Base-by-base conservation (phyloP, 2,888 invertebrate genomes). In the Protophormia terraenovae region DNA sequence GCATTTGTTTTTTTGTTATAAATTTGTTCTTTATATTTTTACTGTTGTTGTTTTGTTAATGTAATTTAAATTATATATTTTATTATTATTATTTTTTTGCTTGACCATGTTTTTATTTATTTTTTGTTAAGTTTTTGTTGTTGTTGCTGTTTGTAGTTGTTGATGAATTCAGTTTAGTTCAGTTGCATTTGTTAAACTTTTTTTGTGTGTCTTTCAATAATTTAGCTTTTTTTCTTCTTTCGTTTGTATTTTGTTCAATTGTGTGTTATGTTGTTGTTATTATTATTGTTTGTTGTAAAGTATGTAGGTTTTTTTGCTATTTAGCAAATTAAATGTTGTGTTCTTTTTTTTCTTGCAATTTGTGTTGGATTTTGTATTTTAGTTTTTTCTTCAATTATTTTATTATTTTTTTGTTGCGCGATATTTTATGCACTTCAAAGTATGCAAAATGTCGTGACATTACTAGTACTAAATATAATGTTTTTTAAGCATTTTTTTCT, bases 271-370 rank as follows among this genome's bases (percentile, higher is more conserved):
- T 66, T 75, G 64, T 72, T 83, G 53, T 79, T 76, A 66, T 66
- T 76, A 66, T 66, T 45, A 76, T 50, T 76, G 64, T 62, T 53
- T 76, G 77, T 62, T 80, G 69, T 45, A 6, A 35, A 6, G 35
- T 75, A 41, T 35, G 38, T 69, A 19, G 67, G 35, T 60, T 86
- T 87, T 87, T 87, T 87, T 86, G 86, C 90, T 89, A 91, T 91
- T 91, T 89, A 91, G 90, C 91, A 91, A 90, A 90, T 91, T 90
- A 90, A 90, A 90, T 90, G 90, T 87, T 89, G 89, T 84, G 71
- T 84, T 76, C 69, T 82, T 77, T 85, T 83, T 50, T 66, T 82
- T 73, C 67, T 84, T 78, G 41, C 66, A 45, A 45, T 72, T 71
- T 84, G 50, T 66, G 58, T 77, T 64, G 53, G 47, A 58, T 67